Percentiles rank a stretch among this genome's conserved stretches.
phyloP scores from a whole-genome alignment of 2,888 invertebrate genomes.

The Drosophila macrospina region DNA sequence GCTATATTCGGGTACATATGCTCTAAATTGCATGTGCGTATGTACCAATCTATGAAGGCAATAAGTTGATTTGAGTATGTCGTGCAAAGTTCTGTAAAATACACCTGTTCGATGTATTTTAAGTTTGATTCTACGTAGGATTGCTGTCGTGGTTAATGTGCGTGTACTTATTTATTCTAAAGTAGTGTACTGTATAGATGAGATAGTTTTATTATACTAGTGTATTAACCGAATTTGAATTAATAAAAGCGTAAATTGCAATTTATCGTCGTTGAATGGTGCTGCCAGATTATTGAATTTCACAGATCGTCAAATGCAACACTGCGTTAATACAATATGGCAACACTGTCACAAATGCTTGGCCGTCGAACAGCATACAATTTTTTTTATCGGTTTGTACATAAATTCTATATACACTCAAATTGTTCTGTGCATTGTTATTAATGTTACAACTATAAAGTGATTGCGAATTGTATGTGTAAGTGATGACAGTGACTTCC shows the following conservation, averaged over 20 bases:
- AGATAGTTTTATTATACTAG: neutral
- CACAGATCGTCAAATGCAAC: neutral
- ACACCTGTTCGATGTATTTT: no score
- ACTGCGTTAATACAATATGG: constrained; percentile 11
- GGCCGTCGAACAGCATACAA: constrained; percentile 29
- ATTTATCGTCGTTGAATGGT: neutral
- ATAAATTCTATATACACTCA: constrained; percentile 6
- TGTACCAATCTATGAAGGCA: no score
- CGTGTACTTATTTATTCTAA: no score
- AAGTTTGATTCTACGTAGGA: no score
- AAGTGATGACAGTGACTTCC: neutral
- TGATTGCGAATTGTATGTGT: neutral
- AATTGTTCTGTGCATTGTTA: constrained; percentile 13
- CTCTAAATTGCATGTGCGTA: no score
- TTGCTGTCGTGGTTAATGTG: no score
- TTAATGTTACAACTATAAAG: neutral
- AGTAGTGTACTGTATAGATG: no score
- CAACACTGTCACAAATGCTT: constrained; percentile 16
- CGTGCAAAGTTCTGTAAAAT: no score
- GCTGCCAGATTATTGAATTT: constrained; percentile 9
- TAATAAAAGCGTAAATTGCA: neutral
- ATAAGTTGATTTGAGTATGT: no score
- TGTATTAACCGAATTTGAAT: neutral
- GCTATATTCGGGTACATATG: no score
- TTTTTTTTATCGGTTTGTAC: constrained; percentile 28